phyloP scores from a whole-genome alignment of 2,888 invertebrate species.

The Tenthredo notha region DNA sequence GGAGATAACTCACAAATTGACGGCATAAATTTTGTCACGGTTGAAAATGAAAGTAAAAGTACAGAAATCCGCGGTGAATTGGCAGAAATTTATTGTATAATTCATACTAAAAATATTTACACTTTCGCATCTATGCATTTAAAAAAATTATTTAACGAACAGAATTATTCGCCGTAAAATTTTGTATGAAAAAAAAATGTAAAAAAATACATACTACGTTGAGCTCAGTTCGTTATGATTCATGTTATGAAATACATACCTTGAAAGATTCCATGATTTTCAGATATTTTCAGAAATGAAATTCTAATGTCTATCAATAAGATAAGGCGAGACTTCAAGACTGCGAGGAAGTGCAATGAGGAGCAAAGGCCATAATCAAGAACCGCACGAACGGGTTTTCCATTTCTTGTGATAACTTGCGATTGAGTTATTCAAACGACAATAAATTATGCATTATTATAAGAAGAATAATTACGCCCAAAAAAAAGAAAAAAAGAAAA shows the following conservation, averaged over 20 bases:
- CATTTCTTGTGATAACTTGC: not conserved
- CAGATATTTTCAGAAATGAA: slow-evolving; percentile 2
- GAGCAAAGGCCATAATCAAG: slow-evolving; percentile 1
- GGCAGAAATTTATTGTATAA: not conserved
- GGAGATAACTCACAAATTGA: slow-evolving; percentile 17
- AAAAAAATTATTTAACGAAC: not conserved
- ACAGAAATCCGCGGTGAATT: not conserved
- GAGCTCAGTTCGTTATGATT: not conserved
- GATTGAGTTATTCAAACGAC: not conserved
- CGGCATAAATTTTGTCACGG: not conserved
- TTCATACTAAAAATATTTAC: not conserved
- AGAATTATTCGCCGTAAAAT: not conserved
- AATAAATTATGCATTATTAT: not conserved
- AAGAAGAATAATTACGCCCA: not conserved
- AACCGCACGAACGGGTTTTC: slow-evolving; percentile 10
- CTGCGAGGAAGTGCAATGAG: slow-evolving; percentile 11
- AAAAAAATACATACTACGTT: not conserved
- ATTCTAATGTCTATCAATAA: slow-evolving; percentile 32
- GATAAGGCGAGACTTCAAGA: not conserved
- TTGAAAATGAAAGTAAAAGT: not conserved
- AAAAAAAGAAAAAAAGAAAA: not conserved
- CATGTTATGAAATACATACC: not conserved
- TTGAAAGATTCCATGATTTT: not conserved
- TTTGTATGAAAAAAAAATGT: no score
- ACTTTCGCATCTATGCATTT: not conserved